These are phyloP conservation scores for Helicolenus hilgendorfi DNA, from an alignment of 2,797 vertebrate species.

Conservation along the genomic window DNA sequence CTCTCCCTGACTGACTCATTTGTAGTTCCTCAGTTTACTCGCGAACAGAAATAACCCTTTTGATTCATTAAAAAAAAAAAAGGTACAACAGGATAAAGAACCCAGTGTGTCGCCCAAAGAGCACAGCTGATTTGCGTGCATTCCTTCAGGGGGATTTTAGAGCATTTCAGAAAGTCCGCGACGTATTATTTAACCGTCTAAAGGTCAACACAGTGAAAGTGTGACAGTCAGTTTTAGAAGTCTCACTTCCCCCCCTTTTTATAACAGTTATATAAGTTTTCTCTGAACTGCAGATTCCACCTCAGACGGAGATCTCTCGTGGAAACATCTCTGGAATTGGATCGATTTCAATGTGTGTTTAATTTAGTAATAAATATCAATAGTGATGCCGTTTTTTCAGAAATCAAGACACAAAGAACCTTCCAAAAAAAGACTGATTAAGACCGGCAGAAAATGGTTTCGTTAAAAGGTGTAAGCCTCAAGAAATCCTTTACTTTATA, in stretches of 20 bases:
- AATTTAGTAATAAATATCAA: neutral
- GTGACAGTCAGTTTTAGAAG: neutral
- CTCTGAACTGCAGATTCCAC: neutral
- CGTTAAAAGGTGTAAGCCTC: neutral
- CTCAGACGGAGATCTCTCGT: neutral
- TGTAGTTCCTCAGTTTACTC: neutral
- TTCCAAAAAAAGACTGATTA: neutral
- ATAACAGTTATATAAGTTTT: neutral
- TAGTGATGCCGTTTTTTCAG: neutral
- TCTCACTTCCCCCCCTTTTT: constrained; percentile 35
- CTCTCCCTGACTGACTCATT: neutral
- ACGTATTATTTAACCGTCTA: neutral
- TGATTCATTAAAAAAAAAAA: neutral
- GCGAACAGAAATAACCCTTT: neutral
- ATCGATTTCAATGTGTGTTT: neutral
- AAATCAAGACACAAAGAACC: neutral
- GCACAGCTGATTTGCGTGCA: neutral
- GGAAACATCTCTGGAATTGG: neutral
- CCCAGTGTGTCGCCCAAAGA: neutral
- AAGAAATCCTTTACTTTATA: neutral
- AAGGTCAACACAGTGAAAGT: constrained; percentile 16
- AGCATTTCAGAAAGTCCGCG: neutral
- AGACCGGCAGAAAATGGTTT: neutral
- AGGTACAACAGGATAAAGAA: neutral
- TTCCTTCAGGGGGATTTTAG: neutral